These are phyloP conservation scores for Drymonia ruficornis DNA, from an alignment of 2,888 invertebrate genomes.

Conservation along the genomic window DNA sequence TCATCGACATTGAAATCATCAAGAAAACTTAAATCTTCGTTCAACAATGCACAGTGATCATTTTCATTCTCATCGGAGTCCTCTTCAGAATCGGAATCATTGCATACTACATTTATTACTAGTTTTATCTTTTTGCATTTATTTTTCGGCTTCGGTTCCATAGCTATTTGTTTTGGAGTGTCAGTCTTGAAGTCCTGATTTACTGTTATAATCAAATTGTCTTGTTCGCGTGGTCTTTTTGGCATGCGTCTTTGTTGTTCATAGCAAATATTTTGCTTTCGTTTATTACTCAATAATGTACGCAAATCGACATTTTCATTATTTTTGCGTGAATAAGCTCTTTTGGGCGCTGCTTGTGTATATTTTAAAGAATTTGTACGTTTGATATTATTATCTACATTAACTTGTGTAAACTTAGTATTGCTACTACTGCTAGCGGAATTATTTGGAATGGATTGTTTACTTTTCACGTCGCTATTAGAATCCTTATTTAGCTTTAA, in stretches of 20 bases:
- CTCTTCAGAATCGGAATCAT: constrained; percentile 24
- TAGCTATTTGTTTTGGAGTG: constrained; percentile 14
- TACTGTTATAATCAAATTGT: constrained; percentile 43
- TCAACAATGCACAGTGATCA: constrained; percentile 21
- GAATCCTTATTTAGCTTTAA: not conserved
- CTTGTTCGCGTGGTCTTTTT: constrained; percentile 20
- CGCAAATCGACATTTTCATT: constrained; percentile 10
- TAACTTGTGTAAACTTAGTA: not conserved
- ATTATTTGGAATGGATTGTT: not conserved
- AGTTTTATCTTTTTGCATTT: constrained; percentile 51
- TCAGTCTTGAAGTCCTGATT: constrained; percentile 21
- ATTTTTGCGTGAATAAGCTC: constrained; percentile 10
- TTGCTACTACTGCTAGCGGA: not conserved
- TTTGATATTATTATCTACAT: not conserved
- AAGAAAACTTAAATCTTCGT: constrained; percentile 62
- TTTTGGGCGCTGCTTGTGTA: constrained; percentile 19
- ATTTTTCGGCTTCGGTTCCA: constrained; percentile 29
- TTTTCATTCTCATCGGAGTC: constrained; percentile 29
- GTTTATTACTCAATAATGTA: constrained; percentile 9
- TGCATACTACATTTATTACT: constrained; percentile 53
- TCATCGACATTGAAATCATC: constrained; percentile 70
- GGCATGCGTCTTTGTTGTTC: constrained; percentile 11
- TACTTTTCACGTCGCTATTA: not conserved
- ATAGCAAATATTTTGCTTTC: constrained; percentile 1
- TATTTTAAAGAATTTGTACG: constrained; percentile 23